Conservation (phyloP, 53 echinoderm and acorn worm genomes). For the Holothuria scabra region DNA sequence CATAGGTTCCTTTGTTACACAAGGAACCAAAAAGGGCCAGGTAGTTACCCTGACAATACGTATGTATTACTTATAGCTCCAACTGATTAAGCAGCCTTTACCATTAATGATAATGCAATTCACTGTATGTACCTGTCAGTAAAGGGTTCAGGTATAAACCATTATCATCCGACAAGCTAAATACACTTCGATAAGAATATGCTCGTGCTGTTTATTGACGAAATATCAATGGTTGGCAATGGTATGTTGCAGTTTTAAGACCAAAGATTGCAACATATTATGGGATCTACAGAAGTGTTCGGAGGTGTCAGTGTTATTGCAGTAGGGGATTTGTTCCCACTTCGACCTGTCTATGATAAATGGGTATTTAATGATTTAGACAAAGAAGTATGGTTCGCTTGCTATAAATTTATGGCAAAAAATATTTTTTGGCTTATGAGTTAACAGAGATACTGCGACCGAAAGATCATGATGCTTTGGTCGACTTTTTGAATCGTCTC, state of each 20-base stretch:
- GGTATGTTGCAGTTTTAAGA: neutral
- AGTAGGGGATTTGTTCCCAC: constrained; percentile 7
- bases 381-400: constrained; percentile 42
- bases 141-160: constrained; percentile 25
- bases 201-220: constrained; percentile 26
- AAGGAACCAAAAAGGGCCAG: neutral
- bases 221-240: constrained; percentile 44
- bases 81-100: constrained; percentile 51
- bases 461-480: neutral
- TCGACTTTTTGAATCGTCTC: neutral
- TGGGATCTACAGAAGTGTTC: neutral
- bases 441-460: neutral
- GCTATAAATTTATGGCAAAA: neutral
- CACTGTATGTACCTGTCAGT: constrained; percentile 21
- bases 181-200: constrained; percentile 29
- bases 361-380: constrained; percentile 26
- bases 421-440: neutral
- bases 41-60: constrained; percentile 29
- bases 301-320: neutral
- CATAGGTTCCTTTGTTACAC: too few relatives aligned
- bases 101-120: constrained; percentile 11
- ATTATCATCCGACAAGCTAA: constrained; percentile 22
- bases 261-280: neutral
- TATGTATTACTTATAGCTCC: constrained; percentile 27
- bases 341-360: constrained; percentile 35